Evolutionary conservation across 2,888 invertebrate species (phyloP), one percentile per base, ranked within the genome.

Genomic region (Acrocera orbiculus): DNA sequence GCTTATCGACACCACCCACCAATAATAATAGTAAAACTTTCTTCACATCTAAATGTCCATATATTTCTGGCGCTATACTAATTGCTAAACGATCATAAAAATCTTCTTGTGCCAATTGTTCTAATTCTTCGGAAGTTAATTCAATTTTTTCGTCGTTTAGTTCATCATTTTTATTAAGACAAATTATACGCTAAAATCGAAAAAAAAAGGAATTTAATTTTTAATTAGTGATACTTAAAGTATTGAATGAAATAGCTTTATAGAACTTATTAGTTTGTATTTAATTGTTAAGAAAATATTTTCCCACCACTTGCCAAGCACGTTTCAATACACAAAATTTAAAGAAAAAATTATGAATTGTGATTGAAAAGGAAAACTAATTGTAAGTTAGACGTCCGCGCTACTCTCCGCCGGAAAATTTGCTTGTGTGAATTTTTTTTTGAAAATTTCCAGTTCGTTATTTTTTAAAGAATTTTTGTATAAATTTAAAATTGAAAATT

Each of bases 51-150:
- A 90, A 76, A 51, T 95, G 90, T 0, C 98, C 98, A 53, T 90
- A 99, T 51, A 99, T 98, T 69, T 98, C 98, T 0, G 98, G 98
- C 3, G 98, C 96, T 44, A 99, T 74, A 39, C 90, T 92, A 38
- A 70, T 67, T 1, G 98, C 92, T 53, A 98, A 67, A 48, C 85
- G 80, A 17, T 82, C 76, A 56, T 98, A 98, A 54, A 95, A 79
- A 53, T 95, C 87, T 37, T 86, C 83, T 47, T 82, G 78, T 2
- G 80, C 73, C 22, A 92, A 58, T 50, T 76, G 70, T 2, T 70
- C 65, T 16, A 93, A 56, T 60, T 98, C 93, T 39, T 80, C 82
- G 24, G 81, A 76, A 0, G 83, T 81, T 27, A 95, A 64, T 27
- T 80, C 77, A 17, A 71, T 67, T 0, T 70, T 70, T 16, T 65